phyloP scores from a whole-genome alignment of 92 coral and sea anemone species.

The Scolanthus callimorphus region DNA sequence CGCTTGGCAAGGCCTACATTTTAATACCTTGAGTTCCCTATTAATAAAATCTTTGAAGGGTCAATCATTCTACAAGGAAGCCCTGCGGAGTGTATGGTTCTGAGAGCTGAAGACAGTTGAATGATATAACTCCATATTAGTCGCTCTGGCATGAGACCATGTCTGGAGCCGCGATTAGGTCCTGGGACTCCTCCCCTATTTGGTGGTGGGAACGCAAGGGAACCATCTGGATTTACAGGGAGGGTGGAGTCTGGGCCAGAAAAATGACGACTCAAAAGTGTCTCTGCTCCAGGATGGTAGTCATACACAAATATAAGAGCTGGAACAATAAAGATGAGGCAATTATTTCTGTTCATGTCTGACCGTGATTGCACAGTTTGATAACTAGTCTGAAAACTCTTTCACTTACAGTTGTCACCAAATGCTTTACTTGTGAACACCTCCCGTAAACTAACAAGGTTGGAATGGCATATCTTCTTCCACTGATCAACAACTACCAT shows the following conservation, averaged over 20 bases:
- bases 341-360: no score
- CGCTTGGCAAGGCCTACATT: no score
- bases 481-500: slow-evolving; percentile 95
- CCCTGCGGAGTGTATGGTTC: slow-evolving; percentile 88
- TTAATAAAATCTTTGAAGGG: slow-evolving; percentile 92
- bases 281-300: slow-evolving; percentile 98
- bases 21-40: slow-evolving; percentile 95
- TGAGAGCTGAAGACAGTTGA: slow-evolving; percentile 92
- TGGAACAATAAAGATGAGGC: slow-evolving; percentile 12
- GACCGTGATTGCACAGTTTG: no score
- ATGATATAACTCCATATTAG: slow-evolving; percentile 98
- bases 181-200: slow-evolving; percentile 65
- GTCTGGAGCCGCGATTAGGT: slow-evolving; percentile 57
- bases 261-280: slow-evolving; percentile 83
- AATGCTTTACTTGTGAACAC: slow-evolving; percentile 96
- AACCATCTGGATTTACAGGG: slow-evolving; percentile 78
- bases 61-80: slow-evolving; percentile 97
- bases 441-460: slow-evolving; percentile 89
- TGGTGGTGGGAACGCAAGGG: slow-evolving; percentile 62
- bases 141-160: slow-evolving; percentile 94
- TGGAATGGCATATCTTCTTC: slow-evolving; percentile 92
- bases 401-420: slow-evolving; percentile 99
- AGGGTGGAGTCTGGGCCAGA: slow-evolving; percentile 82
- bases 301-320: slow-evolving; percentile 93
- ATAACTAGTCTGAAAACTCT: no score